Evolutionary conservation across 2,113 vertebrate genomes (phyloP).

Genomic region (Microtus montanus): DNA sequence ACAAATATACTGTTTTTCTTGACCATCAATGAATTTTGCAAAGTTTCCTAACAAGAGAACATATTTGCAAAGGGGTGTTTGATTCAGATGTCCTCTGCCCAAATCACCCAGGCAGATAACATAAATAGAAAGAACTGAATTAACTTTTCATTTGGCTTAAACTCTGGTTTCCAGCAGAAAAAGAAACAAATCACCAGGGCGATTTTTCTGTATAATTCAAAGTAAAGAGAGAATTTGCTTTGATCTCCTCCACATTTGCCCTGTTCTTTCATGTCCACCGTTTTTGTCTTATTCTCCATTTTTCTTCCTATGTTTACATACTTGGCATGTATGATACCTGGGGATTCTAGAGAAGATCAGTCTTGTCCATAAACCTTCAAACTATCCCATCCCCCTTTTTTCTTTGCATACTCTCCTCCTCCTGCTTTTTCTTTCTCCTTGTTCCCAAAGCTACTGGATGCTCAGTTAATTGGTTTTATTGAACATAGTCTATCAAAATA

Average conservation of each 20-base stretch:
- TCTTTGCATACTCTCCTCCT: not conserved
- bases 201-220: conserved; percentile 56
- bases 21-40: not conserved
- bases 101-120: not conserved
- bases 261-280: not conserved
- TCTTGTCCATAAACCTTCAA: not conserved
- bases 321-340: not conserved
- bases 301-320: not conserved
- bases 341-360: not conserved
- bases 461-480: conserved; percentile 52
- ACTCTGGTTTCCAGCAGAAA: conserved; percentile 35
- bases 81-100: conserved; percentile 3
- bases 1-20: not conserved
- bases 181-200: conserved; percentile 18
- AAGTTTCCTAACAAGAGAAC: not conserved
- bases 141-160: conserved; percentile 34
- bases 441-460: not conserved
- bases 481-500: conserved; percentile 49
- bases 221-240: conserved; percentile 41
- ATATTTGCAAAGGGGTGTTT: not conserved
- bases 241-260: not conserved
- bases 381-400: not conserved
- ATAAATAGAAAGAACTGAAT: not conserved
- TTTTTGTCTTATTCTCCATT: not conserved
- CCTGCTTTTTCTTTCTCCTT: not conserved